Base-by-base conservation (phyloP, 2,113 vertebrate genomes). In the Reinhardtius hippoglossoides region DNA sequence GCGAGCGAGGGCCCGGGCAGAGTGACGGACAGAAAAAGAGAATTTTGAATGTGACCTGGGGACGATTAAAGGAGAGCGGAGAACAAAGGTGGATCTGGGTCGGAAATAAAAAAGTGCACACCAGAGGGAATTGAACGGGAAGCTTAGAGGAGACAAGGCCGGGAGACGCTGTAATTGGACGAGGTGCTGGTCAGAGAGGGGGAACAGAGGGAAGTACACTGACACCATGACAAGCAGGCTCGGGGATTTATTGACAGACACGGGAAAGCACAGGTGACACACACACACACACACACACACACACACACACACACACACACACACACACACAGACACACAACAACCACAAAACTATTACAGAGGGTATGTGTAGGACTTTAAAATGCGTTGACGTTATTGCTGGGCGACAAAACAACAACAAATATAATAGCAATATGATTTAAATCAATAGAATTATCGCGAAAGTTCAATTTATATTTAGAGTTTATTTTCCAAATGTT, bases 81-180 rank as follows among this genome's bases (percentile, higher is more conserved):
- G 44, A 76, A 81, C 74, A 81, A 88, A 85, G 67, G 74, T 80
- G 72, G 55, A 82, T 75, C 60, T 54, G 15, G 61, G 50, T 76
- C 77, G 72, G 82, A 79, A 76, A 83, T 55, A 67, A 87, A 54
- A 84, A 88, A n/a, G n/a, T 88, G 86, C 85, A 80, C 69, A 73
- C 44, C 27, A 5, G 26, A 44, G 70, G 74, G 71, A 86, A 76
- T 26, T 57, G 67, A 84, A 78, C 21, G 15, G 56, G 0, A 23
- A 76, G 70, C 68, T 85, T 62, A 76, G 50, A 59, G 73, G 67
- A 50, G 60, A 76, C 71, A 60, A 77, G 60, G 24, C 68, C 24
- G 63, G 67, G 42, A 78, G 82, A 71, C 67, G 40, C 67, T 66
- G 76, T 85, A 84, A 90, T 87, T 88, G 86, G 82, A 89, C 59